Base-by-base conservation (phyloP, 2,113 vertebrate genomes). In the Aptenodytes patagonicus region DNA sequence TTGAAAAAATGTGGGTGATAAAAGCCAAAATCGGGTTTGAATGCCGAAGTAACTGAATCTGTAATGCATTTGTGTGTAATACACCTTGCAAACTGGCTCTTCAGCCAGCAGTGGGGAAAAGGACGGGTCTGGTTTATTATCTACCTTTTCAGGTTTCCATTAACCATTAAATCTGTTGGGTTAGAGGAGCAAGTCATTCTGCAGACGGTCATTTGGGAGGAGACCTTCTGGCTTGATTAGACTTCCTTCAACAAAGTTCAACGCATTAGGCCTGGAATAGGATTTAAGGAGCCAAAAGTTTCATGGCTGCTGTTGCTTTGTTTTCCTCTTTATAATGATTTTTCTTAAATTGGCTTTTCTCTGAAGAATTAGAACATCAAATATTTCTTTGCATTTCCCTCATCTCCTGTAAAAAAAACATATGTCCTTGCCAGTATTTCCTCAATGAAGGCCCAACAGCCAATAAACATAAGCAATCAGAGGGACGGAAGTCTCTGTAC, bases 301-400 rank as follows among this genome's bases (percentile, higher is more conserved):
- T 72, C 77, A 40, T 86, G 60, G n/a, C 28, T 78, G 51, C 18
- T 70, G 3, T 69, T 96, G 66, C 65, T 49, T 77, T 87, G 26
- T 32, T 93, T 93, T 85, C 34, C 29, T 34, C 81, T 88, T 86
- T 68, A 25, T 68, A 42, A 72, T 68, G 47, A 34, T 65, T 96
- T 94, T 80, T 58, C 80, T 92, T 61, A 87, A 84, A 75, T n/a
- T 72, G 61, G 26, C 55, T 62, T 91, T 96, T 77, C 38, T 90
- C 80, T 72, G 51, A 91, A 94, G 81, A 94, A 81, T 71, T 93
- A 73, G 68, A 92, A 94, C 76, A 71, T 65, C 51, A 69, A 81
- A 68, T 57, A 87, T 62, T 83, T 82, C 65, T 78, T 73, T 77
- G 42, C 38, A 88, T 95, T 96, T 96, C 91, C 89, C 89, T 77